Percentiles rank a stretch among this genome's conserved stretches.
Conservation (phyloP, 2,113 vertebrate species). For the Meleagris gallopavo region DNA sequence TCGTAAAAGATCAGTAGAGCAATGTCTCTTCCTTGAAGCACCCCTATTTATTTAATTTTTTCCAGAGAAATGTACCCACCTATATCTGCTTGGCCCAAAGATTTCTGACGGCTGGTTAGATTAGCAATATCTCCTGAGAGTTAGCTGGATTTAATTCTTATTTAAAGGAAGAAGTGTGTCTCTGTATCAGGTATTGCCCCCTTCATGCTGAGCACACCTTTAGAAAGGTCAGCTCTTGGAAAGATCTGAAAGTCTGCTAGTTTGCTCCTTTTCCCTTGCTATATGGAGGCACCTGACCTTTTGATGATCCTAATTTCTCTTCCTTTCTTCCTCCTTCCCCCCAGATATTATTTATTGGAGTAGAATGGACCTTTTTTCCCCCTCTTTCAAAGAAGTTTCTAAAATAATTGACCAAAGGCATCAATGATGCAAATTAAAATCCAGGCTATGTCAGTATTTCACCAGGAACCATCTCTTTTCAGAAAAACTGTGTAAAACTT, state of each 20-base stretch:
- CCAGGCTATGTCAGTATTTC: neutral
- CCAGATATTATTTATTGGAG: conserved; percentile 54
- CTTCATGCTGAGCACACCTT: conserved; percentile 73
- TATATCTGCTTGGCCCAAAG: conserved; percentile 59
- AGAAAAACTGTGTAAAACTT: neutral
- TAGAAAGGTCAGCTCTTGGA: conserved; percentile 78
- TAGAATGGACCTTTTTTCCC: neutral
- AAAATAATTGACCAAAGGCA: neutral
- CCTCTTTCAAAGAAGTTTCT: neutral
- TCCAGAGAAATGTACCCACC: conserved; percentile 36
- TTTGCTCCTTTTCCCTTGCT: conserved; percentile 60
- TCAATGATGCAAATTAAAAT: neutral
- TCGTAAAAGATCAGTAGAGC: neutral
- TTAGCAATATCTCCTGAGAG: conserved; percentile 68
- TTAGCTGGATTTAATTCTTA: conserved; percentile 65
- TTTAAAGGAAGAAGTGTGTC: conserved; percentile 68
- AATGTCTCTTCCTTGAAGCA: neutral
- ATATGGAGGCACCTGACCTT: conserved; percentile 77
- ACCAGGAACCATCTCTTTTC: neutral
- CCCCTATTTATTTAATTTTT: neutral
- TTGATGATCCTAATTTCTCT: conserved; percentile 71
- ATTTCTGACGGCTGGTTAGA: conserved; percentile 65
- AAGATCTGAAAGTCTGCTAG: conserved; percentile 60
- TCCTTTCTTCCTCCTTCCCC: neutral
- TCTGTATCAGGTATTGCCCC: conserved; percentile 54